Base-by-base conservation (phyloP, 1,140 invertebrate species). In the Gryon sp. region DNA sequence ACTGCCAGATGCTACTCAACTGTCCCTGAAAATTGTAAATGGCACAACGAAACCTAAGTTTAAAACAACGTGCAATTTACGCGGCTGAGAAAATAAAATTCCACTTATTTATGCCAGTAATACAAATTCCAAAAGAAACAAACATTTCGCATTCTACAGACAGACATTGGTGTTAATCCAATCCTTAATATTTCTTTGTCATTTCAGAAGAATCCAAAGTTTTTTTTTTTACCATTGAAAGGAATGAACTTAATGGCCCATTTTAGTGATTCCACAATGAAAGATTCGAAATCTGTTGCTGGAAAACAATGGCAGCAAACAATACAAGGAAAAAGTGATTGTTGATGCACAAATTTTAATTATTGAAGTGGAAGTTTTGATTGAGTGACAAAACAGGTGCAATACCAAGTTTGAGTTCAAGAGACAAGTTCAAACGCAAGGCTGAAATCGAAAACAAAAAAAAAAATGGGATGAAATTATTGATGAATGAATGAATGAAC, bases 11-110 rank as follows among this genome's bases (percentile, higher is more conserved):
- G 22, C 4, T 50, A 18, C 9, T 4, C 22, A 4, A 24, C n/a
- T 32, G 46, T 66, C 62, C 62, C 20, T 66, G 62, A 53, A 63
- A 66, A 63, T 48, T 66, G 28, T 20, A 66, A 66, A 66, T 45
- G 48, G 40, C 62, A 66, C 62, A 55, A 66, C 62, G 34, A 26
- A n/a, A 66, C 62, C 48, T 66, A 66, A 66, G 62, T 66, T 53
- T 66, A 66, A 66, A 53, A 41, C 45, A 45, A 45, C 41, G 62
- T 66, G 32, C 5, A 63, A 63, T 40, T 50, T 28, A 50, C 34
- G 20, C 16, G 28, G 40, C 22, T 9, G 16, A 5, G 11, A 34
- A 66, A 53, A 40, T 6, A 7, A 22, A 43, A 50, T 11, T 12
- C 11, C 1, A 34, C 12, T 9, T 53, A 66, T 34, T 45, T 66